Evolutionary conservation across 1,140 invertebrate species (phyloP).

Genomic region (Pogonomyrmex californicus): DNA sequence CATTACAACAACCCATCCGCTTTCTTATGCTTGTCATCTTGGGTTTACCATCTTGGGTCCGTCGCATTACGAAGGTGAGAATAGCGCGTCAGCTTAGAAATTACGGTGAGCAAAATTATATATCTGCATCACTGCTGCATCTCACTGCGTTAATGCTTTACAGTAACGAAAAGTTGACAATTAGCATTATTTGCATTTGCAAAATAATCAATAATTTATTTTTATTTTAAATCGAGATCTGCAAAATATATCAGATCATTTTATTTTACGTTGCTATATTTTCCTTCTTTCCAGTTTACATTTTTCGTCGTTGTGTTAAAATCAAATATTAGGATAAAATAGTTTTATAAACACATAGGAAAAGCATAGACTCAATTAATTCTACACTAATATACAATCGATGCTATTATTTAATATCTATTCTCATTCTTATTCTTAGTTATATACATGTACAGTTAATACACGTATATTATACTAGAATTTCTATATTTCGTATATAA

Average conservation of each 20-base stretch:
- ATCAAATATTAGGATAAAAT: background rate
- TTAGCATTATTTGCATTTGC: background rate
- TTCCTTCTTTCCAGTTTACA: background rate
- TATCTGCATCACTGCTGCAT: background rate
- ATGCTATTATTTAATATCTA: background rate
- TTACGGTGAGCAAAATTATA: background rate
- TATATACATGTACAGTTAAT: too few relatives aligned
- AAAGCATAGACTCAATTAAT: background rate
- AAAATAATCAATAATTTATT: background rate
- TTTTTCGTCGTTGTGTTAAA: background rate
- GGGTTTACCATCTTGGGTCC: background rate
- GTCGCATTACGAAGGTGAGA: background rate
- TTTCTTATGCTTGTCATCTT: background rate
- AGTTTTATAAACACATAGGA: background rate
- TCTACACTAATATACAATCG: background rate
- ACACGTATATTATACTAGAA: background rate
- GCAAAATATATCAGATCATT: background rate
- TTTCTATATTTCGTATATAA: background rate
- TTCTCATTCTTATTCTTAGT: too few relatives aligned
- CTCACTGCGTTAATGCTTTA: background rate
- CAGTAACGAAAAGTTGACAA: background rate
- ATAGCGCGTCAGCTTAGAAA: background rate
- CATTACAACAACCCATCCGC: background rate
- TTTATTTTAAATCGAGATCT: background rate
- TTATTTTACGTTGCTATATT: background rate